Evolutionary conservation across 2,797 vertebrate species (phyloP).

Genomic region (Sardinella longiceps): DNA sequence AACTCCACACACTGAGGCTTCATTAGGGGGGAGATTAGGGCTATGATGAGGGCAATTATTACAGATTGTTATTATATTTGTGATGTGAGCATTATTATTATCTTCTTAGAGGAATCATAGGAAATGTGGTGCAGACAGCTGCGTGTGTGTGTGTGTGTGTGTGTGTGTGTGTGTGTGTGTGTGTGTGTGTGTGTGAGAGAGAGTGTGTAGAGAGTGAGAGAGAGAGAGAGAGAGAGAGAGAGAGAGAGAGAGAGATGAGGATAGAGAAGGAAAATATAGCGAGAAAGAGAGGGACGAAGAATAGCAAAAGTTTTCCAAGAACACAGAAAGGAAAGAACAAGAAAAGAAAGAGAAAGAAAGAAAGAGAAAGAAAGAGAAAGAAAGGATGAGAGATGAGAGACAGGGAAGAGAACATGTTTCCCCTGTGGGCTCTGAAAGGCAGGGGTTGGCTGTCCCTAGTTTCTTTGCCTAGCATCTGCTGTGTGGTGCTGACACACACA

Average conservation of each 20-base stretch:
- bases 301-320: background rate
- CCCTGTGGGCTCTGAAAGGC: background rate
- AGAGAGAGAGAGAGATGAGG: background rate
- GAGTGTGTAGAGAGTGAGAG: background rate
- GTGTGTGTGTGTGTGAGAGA: background rate
- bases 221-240: background rate
- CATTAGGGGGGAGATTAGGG: background rate
- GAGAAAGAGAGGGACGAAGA: background rate
- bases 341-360: background rate
- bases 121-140: too few relatives aligned
- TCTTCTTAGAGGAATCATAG: background rate
- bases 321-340: background rate
- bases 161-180: constrained; percentile 4
- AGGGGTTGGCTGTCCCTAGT: background rate
- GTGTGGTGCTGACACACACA: background rate
- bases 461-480: background rate
- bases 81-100: background rate
- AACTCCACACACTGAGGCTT: background rate
- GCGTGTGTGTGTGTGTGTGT: background rate
- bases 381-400: background rate
- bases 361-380: background rate
- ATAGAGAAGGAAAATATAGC: background rate
- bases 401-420: background rate
- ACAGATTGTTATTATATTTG: background rate
- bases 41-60: background rate